These are phyloP conservation scores for Drosophila takahashii DNA, from an alignment of 1,140 invertebrate genomes.

Conservation along the genomic window DNA sequence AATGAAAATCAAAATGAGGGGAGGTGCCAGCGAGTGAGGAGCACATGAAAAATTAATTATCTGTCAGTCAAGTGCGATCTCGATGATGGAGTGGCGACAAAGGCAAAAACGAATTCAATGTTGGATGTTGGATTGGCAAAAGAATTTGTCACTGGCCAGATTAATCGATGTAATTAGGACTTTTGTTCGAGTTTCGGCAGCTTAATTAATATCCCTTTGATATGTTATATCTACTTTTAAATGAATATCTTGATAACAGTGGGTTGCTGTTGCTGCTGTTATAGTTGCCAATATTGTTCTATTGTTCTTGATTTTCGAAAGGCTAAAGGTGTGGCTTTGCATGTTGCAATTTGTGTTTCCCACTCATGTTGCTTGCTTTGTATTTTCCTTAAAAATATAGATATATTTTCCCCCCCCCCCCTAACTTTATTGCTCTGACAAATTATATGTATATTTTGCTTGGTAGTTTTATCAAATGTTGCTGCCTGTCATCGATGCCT, in stretches of 20 bases:
- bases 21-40: neutral
- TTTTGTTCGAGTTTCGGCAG: neutral
- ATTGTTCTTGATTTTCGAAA: neutral
- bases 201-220: neutral
- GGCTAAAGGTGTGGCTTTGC: neutral
- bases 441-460: neutral
- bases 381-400: neutral
- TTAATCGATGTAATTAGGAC: constrained; percentile 31
- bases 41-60: constrained; percentile 67
- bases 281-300: constrained; percentile 16
- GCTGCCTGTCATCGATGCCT: neutral
- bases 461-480: neutral
- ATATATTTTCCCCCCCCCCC: neutral
- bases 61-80: constrained; percentile 21
- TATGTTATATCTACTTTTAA: neutral
- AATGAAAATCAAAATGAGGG: constrained; percentile 2
- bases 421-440: neutral
- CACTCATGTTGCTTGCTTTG: constrained; percentile 2
- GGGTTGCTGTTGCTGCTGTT: neutral
- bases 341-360: neutral
- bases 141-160: constrained; percentile 37
- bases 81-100: constrained; percentile 15
- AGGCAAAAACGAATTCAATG: too few relatives aligned
- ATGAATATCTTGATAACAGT: neutral
- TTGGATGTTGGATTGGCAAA: constrained; percentile 4